Percentiles rank a stretch among this genome's conserved stretches.
Evolutionary conservation across 1,140 invertebrate genomes (phyloP).

Genomic region (Brachionus calyciflorus): DNA sequence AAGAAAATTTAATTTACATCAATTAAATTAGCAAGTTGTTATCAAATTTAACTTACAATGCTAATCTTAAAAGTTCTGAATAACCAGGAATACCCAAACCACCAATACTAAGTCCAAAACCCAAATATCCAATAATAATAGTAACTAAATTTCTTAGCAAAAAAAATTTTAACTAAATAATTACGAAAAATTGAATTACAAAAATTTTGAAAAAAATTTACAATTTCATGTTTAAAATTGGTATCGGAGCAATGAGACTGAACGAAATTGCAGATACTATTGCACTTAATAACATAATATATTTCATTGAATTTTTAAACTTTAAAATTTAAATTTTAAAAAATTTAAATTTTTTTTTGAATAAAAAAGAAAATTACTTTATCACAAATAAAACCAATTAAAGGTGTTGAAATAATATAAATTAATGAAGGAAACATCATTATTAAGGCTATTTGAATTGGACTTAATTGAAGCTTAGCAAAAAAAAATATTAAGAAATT

Average conservation of each 20-base stretch:
- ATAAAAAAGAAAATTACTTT: conserved; percentile 5
- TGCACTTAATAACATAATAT: conserved; percentile 1
- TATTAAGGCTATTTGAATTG: conserved; percentile 22
- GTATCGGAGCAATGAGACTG: conserved; percentile 14
- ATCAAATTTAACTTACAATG: not conserved
- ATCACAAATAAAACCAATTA: conserved; percentile 25
- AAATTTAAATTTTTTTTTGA: not conserved
- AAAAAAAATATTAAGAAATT: not conserved
- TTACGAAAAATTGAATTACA: too few relatives aligned
- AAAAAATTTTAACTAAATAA: not conserved
- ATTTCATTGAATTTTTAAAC: conserved; percentile 17
- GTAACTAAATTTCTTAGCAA: conserved; percentile 1
- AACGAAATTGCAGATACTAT: conserved; percentile 4
- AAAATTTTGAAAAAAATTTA: conserved; percentile 9
- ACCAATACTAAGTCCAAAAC: conserved; percentile 27
- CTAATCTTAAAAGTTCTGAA: conserved; percentile 16
- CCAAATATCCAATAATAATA: conserved; percentile 18
- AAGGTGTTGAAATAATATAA: conserved; percentile 26
- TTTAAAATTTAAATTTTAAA: not conserved
- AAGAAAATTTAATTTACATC: not conserved
- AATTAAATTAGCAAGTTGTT: too few relatives aligned
- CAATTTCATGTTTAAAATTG: conserved; percentile 2
- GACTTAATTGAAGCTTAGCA: not conserved
- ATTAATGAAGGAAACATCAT: conserved; percentile 1
- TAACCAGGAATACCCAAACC: conserved; percentile 35